Evolutionary conservation across 1,140 invertebrate species (phyloP), one percentile per base, ranked within the genome.

Genomic region (Pristionchus pacificus): DNA sequence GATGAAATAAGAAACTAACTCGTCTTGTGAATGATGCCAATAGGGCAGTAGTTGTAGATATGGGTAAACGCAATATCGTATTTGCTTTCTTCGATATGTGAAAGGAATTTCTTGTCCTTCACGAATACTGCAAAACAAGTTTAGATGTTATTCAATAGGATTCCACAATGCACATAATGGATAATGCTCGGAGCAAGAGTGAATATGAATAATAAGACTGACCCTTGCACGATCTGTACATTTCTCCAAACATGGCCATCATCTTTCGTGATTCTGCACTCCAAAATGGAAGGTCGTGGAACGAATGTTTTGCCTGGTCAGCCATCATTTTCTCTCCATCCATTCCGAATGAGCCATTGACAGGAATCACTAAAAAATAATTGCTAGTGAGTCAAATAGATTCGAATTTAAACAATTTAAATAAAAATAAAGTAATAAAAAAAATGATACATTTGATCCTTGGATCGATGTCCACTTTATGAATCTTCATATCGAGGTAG

Each of bases 51-150:
- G 15, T 65, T 61, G 57, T 61, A 61, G 60, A 69, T 69, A 29
- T 69, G 68, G 2, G 68, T 30, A 29, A 69, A 64, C 60, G 68
- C 68, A 29, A 69, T 65, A 32, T 69, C 68, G 61, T 66, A 69
- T n/a, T 33, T 61, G 63, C 25, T 24, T 29, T 69, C 68, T 19
- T 25, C n/a, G 2, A 69, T 19, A 2, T 67, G 19, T 19, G 65
- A 28, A 10, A 65, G 60, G 68, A 69, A 69, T 2, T 2, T 28
- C 2, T 28, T 61, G 60, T 69, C 28, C 30, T 64, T 29, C 3
- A 62, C 60, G 2, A 69, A 15, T 19, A 32, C 63, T 65, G 63
- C 15, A 65, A 28, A 6, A 15, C 15, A n/a, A 65, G 14, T 6
- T 15, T 13, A 31, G 30, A 28, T 38, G 14, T 24, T 3, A 13